A percentile compares a stretch with the other conserved stretches of the same genome.
These are phyloP conservation scores for Clistopyga incitator DNA, from an alignment of 2,888 invertebrate species.

Conservation along the genomic window DNA sequence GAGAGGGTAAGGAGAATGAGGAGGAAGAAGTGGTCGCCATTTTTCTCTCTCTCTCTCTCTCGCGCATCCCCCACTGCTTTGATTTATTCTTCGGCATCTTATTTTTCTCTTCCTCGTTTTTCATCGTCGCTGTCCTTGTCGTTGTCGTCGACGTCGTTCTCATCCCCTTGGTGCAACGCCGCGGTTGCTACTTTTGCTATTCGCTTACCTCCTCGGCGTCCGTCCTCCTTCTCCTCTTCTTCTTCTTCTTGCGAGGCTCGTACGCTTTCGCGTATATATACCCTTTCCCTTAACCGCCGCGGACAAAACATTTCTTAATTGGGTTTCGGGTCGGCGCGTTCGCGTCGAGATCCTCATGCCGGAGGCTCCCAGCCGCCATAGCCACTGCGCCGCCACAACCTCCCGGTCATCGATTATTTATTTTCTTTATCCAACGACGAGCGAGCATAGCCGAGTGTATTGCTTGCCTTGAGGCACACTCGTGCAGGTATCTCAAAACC, in stretches of 20 bases:
- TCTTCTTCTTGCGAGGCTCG: conserved; percentile 53
- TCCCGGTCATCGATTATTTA: conserved; percentile 75
- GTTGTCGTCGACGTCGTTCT: conserved; percentile 63
- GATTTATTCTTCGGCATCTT: conserved; percentile 66
- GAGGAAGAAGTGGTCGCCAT: conserved; percentile 51
- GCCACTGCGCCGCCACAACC: conserved; percentile 64
- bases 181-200: conserved; percentile 61
- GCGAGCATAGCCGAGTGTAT: conserved; percentile 59
- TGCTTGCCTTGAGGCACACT: conserved; percentile 62
- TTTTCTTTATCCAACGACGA: conserved; percentile 68
- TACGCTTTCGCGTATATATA: conserved; percentile 63
- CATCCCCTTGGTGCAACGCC: conserved; percentile 57
- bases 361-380: conserved; percentile 59
- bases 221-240: conserved; percentile 65
- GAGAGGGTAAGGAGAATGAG: background rate
- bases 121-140: conserved; percentile 65
- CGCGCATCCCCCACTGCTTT: conserved; percentile 65
- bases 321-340: conserved; percentile 77
- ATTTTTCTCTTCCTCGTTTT: conserved; percentile 69
- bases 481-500: conserved; percentile 68
- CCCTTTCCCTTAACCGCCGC: conserved; percentile 76
- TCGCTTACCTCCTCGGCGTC: conserved; percentile 44
- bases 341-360: conserved; percentile 60
- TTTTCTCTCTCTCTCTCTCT: conserved; percentile 55
- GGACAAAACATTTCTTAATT: conserved; percentile 85